Conservation (phyloP, 2,113 vertebrate genomes). For the Pelobates fuscus region DNA sequence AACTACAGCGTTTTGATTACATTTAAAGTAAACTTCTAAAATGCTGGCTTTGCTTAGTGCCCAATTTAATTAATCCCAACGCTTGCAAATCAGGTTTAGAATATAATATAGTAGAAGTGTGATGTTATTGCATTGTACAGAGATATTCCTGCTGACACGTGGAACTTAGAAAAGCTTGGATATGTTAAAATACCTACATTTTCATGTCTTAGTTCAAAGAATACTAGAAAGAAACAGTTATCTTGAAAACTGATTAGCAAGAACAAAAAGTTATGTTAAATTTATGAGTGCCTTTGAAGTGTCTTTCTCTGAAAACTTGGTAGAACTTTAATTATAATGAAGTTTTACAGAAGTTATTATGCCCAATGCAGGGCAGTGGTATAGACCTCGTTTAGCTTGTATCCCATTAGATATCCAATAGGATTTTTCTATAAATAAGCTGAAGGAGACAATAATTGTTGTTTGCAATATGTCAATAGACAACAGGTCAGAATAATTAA, state of each 20-base stretch:
- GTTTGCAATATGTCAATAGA: too few species aligned
- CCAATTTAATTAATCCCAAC: too few species aligned
- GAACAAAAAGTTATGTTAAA: slow-evolving; percentile 13
- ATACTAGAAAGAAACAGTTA: not conserved
- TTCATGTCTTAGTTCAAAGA: slow-evolving; percentile 29
- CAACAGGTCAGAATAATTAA: too few species aligned
- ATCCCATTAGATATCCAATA: too few species aligned
- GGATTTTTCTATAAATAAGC: too few species aligned
- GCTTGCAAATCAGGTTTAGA: too few species aligned
- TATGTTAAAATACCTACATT: slow-evolving; percentile 13
- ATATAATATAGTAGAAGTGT: not conserved
- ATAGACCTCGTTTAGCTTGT: too few species aligned
- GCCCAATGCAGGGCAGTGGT: too few species aligned
- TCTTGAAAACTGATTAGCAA: slow-evolving; percentile 19
- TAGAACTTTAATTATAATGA: not conserved
- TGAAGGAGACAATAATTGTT: too few species aligned
- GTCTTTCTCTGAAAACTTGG: slow-evolving; percentile 3
- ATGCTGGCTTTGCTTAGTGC: too few species aligned
- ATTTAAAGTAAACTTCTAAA: too few species aligned
- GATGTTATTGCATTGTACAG: not conserved
- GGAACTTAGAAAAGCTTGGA: not conserved
- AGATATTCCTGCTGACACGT: slow-evolving; percentile 4
- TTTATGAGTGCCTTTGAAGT: slow-evolving; percentile 23
- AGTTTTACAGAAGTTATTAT: not conserved
- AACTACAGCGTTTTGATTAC: too few species aligned